These are phyloP conservation scores for Pyrrhia umbra DNA, from an alignment of 2,888 invertebrate species.

Conservation along the genomic window DNA sequence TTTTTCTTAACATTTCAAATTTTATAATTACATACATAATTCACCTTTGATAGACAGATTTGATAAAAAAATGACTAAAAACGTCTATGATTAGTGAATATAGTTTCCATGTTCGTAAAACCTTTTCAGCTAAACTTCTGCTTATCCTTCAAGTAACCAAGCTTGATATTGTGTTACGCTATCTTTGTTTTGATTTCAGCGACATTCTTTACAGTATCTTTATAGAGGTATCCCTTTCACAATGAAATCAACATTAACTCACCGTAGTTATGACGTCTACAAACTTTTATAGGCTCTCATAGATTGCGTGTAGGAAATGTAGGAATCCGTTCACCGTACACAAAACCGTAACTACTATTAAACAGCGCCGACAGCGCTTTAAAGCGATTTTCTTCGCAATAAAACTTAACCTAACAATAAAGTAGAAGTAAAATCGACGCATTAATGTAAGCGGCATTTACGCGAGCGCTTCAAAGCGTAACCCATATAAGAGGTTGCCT, in stretches of 20 bases:
- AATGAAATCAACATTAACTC: slow-evolving; percentile 20
- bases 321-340: slow-evolving; percentile 18
- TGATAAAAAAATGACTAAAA: too few species aligned
- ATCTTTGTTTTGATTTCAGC: background rate
- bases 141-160: too few species aligned
- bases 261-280: slow-evolving; percentile 29
- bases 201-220: background rate
- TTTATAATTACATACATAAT: too few species aligned
- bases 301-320: background rate
- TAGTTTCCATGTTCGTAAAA: background rate
- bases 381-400: slow-evolving; percentile 31
- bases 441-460: slow-evolving; percentile 49
- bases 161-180: background rate
- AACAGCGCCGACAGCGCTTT: slow-evolving; percentile 27
- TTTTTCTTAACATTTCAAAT: too few species aligned
- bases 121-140: too few species aligned
- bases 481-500: slow-evolving; percentile 53
- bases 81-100: too few species aligned
- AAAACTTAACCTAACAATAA: slow-evolving; percentile 48
- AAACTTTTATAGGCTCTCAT: slow-evolving; percentile 21
- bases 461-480: slow-evolving; percentile 45
- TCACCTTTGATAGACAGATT: too few species aligned
- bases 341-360: slow-evolving; percentile 9
- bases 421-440: slow-evolving; percentile 48
- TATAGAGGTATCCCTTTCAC: background rate